Evolutionary conservation across 2,113 vertebrate species (phyloP).

Genomic region (Mormyrus iriodes): DNA sequence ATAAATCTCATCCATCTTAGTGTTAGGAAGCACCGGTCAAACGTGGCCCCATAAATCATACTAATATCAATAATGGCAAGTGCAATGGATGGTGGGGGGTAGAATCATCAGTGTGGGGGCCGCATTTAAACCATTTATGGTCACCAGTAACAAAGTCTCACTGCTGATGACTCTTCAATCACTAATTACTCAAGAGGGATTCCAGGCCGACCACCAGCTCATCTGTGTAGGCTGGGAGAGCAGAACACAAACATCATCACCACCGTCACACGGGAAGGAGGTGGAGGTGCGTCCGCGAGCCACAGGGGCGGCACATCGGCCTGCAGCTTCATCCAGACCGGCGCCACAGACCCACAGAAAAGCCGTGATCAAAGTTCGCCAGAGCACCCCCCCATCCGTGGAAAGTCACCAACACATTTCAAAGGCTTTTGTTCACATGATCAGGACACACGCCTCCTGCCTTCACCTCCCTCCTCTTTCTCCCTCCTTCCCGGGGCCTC

Average conservation of each 20-base stretch:
- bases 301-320: neutral
- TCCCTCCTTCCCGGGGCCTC: neutral
- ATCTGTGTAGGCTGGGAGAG: neutral
- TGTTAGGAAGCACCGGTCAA: conserved; percentile 42
- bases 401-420: neutral
- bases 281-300: neutral
- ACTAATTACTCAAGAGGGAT: conserved; percentile 47
- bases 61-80: conserved; percentile 57
- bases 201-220: neutral
- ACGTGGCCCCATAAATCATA: conserved; percentile 52
- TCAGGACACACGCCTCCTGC: neutral
- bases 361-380: neutral
- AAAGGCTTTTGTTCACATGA: neutral
- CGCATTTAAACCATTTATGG: conserved; percentile 48
- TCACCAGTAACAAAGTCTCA: conserved; percentile 48
- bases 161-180: conserved; percentile 37
- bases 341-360: neutral
- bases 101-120: conserved; percentile 39
- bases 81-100: conserved; percentile 39
- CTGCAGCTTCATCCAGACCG: neutral
- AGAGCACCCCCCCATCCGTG: neutral
- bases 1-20: conserved; percentile 50
- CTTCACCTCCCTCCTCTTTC: neutral
- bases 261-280: neutral
- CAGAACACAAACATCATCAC: neutral